Evolutionary conservation across 1,140 invertebrate species (phyloP).

Genomic region (Temnothorax curvispinosus): DNA sequence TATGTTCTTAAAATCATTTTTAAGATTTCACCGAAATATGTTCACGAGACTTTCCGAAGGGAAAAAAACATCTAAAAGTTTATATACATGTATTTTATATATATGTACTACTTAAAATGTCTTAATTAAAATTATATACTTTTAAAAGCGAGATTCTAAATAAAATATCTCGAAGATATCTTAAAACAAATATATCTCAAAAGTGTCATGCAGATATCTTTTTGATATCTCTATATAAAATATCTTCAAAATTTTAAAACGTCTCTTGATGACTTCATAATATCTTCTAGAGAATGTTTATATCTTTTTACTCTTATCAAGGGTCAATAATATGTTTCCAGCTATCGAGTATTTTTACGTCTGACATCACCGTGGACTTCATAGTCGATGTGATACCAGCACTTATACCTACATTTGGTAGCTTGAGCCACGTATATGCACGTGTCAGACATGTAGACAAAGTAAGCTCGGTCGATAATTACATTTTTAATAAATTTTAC

Average conservation of each 20-base stretch:
- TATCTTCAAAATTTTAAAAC: background rate
- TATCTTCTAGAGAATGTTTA: background rate
- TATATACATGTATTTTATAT: no score
- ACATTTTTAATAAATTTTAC: background rate
- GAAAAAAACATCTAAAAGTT: no score
- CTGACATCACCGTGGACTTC: background rate
- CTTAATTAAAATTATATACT: no score
- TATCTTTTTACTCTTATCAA: slow-evolving; percentile 1
- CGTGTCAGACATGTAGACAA: background rate
- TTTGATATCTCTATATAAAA: background rate
- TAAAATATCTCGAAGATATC: background rate
- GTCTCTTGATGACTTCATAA: background rate
- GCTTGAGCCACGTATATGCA: background rate
- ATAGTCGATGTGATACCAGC: background rate
- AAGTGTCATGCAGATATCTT: background rate
- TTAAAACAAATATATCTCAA: background rate
- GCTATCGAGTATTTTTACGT: background rate
- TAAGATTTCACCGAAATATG: no score
- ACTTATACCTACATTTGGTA: background rate
- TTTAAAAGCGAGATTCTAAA: background rate
- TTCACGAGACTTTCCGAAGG: no score
- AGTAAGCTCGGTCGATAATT: slow-evolving; percentile 15
- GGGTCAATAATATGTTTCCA: background rate
- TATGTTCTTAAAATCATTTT: no score
- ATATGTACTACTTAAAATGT: no score